phyloP scores from a whole-genome alignment of 2,888 invertebrate species.

The Bursaphelenchus okinawaensis region DNA sequence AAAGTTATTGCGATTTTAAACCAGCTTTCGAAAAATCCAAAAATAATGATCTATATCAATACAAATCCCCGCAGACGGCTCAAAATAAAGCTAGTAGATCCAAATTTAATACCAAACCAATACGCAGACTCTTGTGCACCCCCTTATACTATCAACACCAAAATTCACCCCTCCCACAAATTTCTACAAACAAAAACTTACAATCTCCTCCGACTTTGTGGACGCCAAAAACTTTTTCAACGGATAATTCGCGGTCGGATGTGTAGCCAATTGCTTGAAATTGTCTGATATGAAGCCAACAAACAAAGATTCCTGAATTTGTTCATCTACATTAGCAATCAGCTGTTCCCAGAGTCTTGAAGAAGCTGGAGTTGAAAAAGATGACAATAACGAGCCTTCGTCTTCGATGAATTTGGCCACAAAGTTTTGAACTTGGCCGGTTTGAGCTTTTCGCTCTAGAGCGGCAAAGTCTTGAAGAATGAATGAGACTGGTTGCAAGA shows the following conservation, averaged over 20 bases:
- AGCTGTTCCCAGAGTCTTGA: constrained; percentile 11
- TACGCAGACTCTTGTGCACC: too few species aligned
- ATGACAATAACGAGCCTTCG: neutral
- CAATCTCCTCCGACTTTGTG: constrained; percentile 5
- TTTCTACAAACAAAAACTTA: too few species aligned
- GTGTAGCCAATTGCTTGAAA: neutral
- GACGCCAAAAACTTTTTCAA: neutral
- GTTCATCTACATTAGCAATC: constrained; percentile 2
- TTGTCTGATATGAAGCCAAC: neutral
- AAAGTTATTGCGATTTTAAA: too few species aligned
- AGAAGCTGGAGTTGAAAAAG: neutral
- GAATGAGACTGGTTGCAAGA: neutral
- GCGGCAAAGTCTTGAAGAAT: constrained; percentile 15
- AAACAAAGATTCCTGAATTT: constrained; percentile 3
- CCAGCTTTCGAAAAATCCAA: too few species aligned
- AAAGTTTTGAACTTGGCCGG: neutral
- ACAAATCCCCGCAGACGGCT: too few species aligned
- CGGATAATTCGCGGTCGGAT: constrained; percentile 3
- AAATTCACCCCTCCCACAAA: too few species aligned
- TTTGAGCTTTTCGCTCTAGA: neutral
- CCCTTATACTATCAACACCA: too few species aligned
- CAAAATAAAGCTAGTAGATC: too few species aligned
- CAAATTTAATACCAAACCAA: too few species aligned
- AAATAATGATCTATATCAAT: too few species aligned
- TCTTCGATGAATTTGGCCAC: constrained; percentile 1